Evolutionary conservation across 2,113 vertebrate species (phyloP).

Genomic region (Brienomyrus brachyistius): DNA sequence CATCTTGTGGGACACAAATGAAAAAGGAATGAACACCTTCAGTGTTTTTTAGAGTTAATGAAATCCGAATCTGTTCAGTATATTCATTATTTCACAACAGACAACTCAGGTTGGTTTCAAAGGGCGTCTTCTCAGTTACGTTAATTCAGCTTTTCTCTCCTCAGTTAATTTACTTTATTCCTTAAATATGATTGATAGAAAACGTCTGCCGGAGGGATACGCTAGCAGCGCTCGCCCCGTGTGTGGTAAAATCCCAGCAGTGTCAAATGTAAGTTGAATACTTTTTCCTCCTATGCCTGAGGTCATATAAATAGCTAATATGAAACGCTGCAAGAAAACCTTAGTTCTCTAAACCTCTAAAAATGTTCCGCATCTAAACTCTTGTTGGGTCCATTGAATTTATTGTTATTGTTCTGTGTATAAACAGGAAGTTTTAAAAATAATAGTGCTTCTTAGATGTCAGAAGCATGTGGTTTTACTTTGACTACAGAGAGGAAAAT

Average conservation of each 20-base stretch:
- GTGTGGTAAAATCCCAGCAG: not conserved
- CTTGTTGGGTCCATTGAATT: not conserved
- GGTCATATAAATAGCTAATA: not conserved
- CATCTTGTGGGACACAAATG: constrained; percentile 43
- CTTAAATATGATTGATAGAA: constrained; percentile 28
- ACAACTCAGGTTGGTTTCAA: constrained; percentile 37
- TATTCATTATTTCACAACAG: constrained; percentile 40
- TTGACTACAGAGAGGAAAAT: constrained; percentile 2
- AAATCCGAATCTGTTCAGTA: constrained; percentile 38
- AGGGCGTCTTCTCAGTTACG: constrained; percentile 27
- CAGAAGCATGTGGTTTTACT: not conserved
- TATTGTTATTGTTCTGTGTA: not conserved
- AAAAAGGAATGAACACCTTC: constrained; percentile 55
- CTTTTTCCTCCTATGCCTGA: not conserved
- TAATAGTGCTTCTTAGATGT: not conserved
- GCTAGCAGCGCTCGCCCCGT: not conserved
- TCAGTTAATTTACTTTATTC: constrained; percentile 24
- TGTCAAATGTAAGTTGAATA: constrained; percentile 11
- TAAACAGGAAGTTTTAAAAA: not conserved
- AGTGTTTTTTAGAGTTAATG: constrained; percentile 52
- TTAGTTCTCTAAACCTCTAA: not conserved
- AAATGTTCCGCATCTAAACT: not conserved
- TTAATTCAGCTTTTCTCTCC: constrained; percentile 28
- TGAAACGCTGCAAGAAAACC: not conserved
- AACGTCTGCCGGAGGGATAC: not conserved